Percentiles rank a stretch among this genome's conserved stretches.
Conservation (phyloP, 2,797 vertebrate species). For the Micropoecilia bifurca region DNA sequence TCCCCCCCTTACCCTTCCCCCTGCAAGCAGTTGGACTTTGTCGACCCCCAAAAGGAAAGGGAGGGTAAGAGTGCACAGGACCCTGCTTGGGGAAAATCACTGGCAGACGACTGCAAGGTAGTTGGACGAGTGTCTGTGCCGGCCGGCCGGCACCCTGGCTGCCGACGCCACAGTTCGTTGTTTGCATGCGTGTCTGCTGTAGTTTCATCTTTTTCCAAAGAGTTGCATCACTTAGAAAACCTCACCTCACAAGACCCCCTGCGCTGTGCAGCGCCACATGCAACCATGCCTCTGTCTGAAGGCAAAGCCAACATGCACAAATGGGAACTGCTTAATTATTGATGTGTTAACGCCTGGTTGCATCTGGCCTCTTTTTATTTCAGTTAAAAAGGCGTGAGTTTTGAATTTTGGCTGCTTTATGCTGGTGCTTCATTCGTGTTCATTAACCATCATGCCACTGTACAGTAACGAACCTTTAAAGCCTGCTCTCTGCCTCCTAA, state of each 20-base stretch:
- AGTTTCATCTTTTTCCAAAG: constrained; percentile 47
- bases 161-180: constrained; percentile 37
- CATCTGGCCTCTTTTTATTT: constrained; percentile 61
- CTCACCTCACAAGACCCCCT: constrained; percentile 32
- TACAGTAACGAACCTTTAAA: constrained; percentile 17
- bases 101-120: constrained; percentile 87
- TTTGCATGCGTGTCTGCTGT: constrained; percentile 47
- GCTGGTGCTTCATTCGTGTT: constrained; percentile 30
- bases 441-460: constrained; percentile 29
- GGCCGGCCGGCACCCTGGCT: constrained; percentile 40
- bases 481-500: not conserved
- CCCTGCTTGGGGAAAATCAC: constrained; percentile 83
- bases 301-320: not conserved
- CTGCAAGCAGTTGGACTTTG: constrained; percentile 81
- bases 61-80: constrained; percentile 82
- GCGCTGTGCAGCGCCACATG: constrained; percentile 51
- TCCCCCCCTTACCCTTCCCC: constrained; percentile 42
- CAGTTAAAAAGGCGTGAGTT: constrained; percentile 40
- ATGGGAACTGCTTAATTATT: constrained; percentile 20
- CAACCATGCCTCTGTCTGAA: constrained; percentile 58
- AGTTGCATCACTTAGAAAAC: constrained; percentile 33
- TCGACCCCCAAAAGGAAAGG: constrained; percentile 77
- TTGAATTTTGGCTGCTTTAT: constrained; percentile 26
- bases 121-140: constrained; percentile 65
- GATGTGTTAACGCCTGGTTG: constrained; percentile 57